Evolutionary conservation across 2,113 vertebrate genomes (phyloP).

Genomic region (Carassius auratus): DNA sequence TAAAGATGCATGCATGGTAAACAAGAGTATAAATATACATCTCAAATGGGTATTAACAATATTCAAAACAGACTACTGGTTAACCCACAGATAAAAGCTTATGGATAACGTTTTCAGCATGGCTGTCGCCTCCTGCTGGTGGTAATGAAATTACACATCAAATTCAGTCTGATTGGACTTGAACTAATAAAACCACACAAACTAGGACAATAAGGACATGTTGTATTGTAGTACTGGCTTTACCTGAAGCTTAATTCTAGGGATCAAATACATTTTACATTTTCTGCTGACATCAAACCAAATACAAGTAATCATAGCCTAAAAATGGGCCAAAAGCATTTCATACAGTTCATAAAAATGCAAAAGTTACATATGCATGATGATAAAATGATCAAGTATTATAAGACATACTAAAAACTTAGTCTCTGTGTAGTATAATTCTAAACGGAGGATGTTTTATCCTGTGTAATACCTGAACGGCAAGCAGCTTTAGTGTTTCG

Average conservation of each 20-base stretch:
- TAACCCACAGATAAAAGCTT: constrained; percentile 12
- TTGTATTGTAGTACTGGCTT: background rate
- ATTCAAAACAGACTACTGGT: constrained; percentile 26
- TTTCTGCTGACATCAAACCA: background rate
- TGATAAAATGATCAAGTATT: constrained; percentile 14
- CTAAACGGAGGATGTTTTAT: background rate
- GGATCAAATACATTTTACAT: too few species aligned
- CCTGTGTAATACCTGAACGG: background rate
- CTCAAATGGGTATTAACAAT: constrained; percentile 2
- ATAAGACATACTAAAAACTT: background rate
- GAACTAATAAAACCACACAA: background rate
- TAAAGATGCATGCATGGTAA: constrained; percentile 50
- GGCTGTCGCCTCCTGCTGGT: constrained; percentile 48
- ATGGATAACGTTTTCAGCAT: background rate
- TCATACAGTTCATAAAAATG: constrained; percentile 15
- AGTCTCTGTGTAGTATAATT: background rate
- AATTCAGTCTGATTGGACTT: background rate
- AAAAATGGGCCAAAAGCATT: background rate
- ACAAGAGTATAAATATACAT: constrained; percentile 45
- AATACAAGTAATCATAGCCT: background rate
- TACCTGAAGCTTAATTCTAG: background rate
- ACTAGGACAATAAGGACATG: background rate
- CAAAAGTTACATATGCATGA: background rate
- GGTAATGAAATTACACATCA: background rate
- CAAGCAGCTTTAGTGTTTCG: background rate